Base-by-base conservation (phyloP, 2,888 invertebrate species). In the Drosophila limbata region DNA sequence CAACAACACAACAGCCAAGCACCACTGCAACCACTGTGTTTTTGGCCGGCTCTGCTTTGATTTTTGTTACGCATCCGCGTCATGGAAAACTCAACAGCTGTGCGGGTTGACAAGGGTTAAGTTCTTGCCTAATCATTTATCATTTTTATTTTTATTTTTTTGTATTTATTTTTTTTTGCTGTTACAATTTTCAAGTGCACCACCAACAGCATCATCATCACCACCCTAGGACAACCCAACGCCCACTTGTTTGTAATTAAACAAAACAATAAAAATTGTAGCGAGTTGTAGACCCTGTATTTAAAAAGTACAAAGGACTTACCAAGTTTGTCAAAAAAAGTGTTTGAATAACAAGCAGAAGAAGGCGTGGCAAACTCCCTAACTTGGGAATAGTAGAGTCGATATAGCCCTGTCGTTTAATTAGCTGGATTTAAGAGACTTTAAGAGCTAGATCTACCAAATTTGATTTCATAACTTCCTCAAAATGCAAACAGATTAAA, bases 101-200 rank as follows among this genome's bases (percentile, higher is more conserved):
- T 70, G 83, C 79, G 56, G 66, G 51, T 56, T 60, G 60, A 73
- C 69, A 82, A 89, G 89, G 89, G 89, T 89, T 88, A 80, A 78
- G 42, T 50, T 44, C 48, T 57, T 52, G 63, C 73, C 73, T 66
- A 82, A 80, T 88, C 88, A 89, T 86, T 86, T 86, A 86, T 86
- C 89, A 89, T 88, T 86, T 84, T 79, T 70, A 19, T 59, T 31
- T 15, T 31, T n/a, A 11, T 9, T 28, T 17, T 39, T 33, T 28
- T 6, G 31, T 33, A n/a, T 52, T 45, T 56, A 8, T 35, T 56
- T 10, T 42, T 17, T 35, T 31, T 40, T 25, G 31, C 68, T 86
- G 82, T 71, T 79, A 78, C 73, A 82, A 75, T 85, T 89, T 89
- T 88, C 83, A 85, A 89, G 87, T 88, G 84, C 61, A 56, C 40